A percentile compares a stretch with the other conserved stretches of the same genome.
Conservation (phyloP, 2,888 invertebrate genomes). For the Ophion ventricosus region DNA sequence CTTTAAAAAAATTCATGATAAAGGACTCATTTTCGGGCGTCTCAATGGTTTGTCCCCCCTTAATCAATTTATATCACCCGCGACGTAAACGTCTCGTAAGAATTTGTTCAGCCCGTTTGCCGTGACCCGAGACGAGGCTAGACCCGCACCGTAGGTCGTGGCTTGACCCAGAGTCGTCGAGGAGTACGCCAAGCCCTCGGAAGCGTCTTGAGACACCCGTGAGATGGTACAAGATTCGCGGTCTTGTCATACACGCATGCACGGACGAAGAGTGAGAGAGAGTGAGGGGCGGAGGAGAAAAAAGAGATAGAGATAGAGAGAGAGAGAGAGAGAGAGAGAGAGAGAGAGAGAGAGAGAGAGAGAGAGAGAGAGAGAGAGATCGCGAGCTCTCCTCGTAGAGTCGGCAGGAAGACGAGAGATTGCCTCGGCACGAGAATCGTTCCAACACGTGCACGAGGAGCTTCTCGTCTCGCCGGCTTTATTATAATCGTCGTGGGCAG, state of each 20-base stretch:
- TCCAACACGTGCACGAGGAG: conserved; percentile 73
- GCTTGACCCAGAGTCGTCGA: conserved; percentile 78
- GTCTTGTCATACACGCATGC: too few species aligned
- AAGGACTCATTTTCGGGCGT: too few species aligned
- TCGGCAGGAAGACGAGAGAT: conserved; percentile 24
- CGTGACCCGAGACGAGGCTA: conserved; percentile 68
- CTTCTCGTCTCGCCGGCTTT: conserved; percentile 67
- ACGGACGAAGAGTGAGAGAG: too few species aligned
- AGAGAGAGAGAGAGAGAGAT: conserved; percentile 10
- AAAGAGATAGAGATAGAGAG: too few species aligned
- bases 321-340: too few species aligned
- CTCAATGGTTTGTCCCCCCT: too few species aligned
- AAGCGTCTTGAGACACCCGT: conserved; percentile 36
- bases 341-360: too few species aligned
- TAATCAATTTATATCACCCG: background rate
- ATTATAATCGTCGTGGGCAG: conserved; percentile 71
- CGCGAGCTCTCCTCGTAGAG: conserved; percentile 5
- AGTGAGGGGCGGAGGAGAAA: too few species aligned
- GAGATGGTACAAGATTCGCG: conserved; percentile 24
- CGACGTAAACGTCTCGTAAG: conserved; percentile 1
- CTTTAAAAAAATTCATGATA: too few species aligned
- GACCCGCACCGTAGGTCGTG: conserved; percentile 76
- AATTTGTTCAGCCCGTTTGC: conserved; percentile 25
- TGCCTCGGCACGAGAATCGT: conserved; percentile 19
- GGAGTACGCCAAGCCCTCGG: conserved; percentile 13